Base-by-base conservation (phyloP, 2,797 vertebrate genomes). In the Molossus alvarezi region DNA sequence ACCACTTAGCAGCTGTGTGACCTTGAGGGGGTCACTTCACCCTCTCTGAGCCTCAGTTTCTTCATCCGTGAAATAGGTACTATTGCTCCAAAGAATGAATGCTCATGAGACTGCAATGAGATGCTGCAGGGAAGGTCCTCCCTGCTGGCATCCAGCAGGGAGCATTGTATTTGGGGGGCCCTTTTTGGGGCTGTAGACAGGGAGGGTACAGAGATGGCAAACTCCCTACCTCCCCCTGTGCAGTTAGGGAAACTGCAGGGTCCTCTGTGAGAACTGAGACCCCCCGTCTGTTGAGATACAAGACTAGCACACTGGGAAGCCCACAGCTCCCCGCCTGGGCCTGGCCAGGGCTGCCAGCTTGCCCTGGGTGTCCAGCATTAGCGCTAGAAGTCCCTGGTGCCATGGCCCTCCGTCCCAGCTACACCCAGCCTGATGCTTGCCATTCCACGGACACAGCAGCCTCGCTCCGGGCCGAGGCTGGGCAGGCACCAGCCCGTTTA, bases 11-110 rank as follows among this genome's bases (percentile, higher is more conserved):
- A 2, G 20, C 45, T 51, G 6, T 41, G 53, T 17, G 17, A 57
- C 69, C 57, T 4, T 12, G 7, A 18, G 80, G 27, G 55, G 60
- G 41, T 87, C 3, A 0, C 57, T 64, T 48, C 45, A 4, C 55
- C 25, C 3, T 62, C 62, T 88, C 60, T 41, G 83, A 93, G 75
- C 51, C 90, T 95, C 87, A 18, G 79, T 72, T 73, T 93, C 48
- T 82, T 55, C 41, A 6, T 41, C 83, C 53, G 77, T 92, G n/a
- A 82, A 94, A 72, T 53, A 25, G 73, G 33, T 1, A 0, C 8
- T 1, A 0, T 0, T 58, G 53, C 57, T 88, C 65, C 80, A 55
- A 81, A 91, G 77, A 25, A 21, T 10, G 77, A 25, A 21, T 10
- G 14, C n/a, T 20, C 8, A 3, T 14, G 4, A 86, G 58, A 45